Percentiles rank a stretch among this genome's conserved stretches.
Conservation (phyloP, 37 sponge, comb jelly and placozoan species). For the Mnemiopsis leidyi region DNA sequence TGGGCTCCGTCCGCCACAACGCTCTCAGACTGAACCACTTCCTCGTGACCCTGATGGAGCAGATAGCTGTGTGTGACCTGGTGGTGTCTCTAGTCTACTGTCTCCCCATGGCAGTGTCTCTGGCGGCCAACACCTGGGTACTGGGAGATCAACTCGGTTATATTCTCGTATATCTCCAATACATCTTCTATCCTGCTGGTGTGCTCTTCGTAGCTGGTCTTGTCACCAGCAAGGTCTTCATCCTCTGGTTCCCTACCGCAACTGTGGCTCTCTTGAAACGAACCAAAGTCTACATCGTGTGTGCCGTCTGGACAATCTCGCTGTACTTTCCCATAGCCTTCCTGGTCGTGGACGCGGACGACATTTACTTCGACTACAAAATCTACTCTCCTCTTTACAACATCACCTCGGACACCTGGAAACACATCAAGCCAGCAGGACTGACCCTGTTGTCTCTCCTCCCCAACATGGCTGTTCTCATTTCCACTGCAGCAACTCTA, state of each 20-base stretch:
- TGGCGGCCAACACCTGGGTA: not conserved
- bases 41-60: not conserved
- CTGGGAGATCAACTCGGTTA: not conserved
- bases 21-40: not conserved
- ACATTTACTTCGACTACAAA: not conserved
- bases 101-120: not conserved
- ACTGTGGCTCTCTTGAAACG: not conserved
- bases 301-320: not conserved
- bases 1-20: not conserved
- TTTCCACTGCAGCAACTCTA: not conserved
- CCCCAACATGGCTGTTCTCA: not conserved
- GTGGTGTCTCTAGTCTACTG: not conserved
- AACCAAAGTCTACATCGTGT: not conserved
- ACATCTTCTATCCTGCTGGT: not conserved
- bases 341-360: not conserved
- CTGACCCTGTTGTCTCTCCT: not conserved
- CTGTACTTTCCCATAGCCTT: not conserved
- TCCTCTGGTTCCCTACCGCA: not conserved
- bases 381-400: not conserved
- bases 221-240: not conserved
- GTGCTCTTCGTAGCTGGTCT: not conserved
- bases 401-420: not conserved
- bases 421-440: not conserved
- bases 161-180: not conserved
- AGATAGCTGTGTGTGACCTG: not conserved